Percentiles rank a stretch among this genome's conserved stretches.
Conservation (phyloP, 2,888 invertebrate genomes). For the Craniophora ligustri region DNA sequence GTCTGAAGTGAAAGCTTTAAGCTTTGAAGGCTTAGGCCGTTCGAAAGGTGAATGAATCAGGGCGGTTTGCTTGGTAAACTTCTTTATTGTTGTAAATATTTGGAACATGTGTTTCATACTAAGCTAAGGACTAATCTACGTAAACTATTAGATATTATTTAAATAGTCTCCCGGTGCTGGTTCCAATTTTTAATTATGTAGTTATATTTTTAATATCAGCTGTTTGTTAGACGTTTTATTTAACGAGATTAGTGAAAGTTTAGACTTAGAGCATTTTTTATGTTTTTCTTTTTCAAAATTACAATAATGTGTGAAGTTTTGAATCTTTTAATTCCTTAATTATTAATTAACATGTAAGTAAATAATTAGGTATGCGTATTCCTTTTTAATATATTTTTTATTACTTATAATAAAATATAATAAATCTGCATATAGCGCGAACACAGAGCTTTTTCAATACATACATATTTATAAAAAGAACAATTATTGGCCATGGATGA, state of each 20-base stretch:
- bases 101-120: slow-evolving; percentile 41
- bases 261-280: background rate
- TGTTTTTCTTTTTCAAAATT: background rate
- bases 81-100: slow-evolving; percentile 52
- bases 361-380: background rate
- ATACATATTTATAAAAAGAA: background rate
- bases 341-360: background rate
- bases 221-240: background rate
- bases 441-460: background rate
- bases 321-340: background rate
- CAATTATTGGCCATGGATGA: slow-evolving; percentile 2
- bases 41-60: slow-evolving; percentile 71
- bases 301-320: background rate
- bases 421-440: background rate
- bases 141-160: background rate
- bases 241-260: background rate
- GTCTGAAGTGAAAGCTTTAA: slow-evolving; percentile 66
- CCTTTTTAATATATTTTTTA: background rate
- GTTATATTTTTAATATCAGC: background rate
- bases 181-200: background rate
- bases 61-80: slow-evolving; percentile 54
- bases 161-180: background rate
- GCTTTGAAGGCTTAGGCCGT: slow-evolving; percentile 59
- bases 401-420: background rate
- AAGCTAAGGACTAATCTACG: background rate